Evolutionary conservation across 2,888 invertebrate genomes (phyloP), one percentile per base, ranked within the genome.

Genomic region (Smittia sp.): DNA sequence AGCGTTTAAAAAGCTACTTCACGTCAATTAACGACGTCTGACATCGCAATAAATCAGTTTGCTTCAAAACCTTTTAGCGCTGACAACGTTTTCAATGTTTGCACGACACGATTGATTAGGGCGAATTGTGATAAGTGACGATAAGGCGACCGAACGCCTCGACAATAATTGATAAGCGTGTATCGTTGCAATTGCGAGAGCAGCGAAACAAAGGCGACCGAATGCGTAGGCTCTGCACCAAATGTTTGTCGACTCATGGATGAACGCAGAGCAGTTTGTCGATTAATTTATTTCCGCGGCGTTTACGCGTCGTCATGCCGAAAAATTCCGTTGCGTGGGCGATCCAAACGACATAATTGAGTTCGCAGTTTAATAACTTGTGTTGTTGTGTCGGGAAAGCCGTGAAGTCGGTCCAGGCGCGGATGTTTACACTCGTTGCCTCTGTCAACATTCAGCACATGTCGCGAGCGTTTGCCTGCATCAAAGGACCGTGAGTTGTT

Each of bases 111-210:
- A 18, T 58, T 58, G 58, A 58, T 58, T 58, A 58, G 11, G n/a
- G 9, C n/a, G 58, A 58, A 58, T 58, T 58, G 58, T 58, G 58
- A 58, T 58, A 58, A 58, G 22, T 58, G 58, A 22, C 58, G 58
- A 58, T 18, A 58, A 58, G 9, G 15, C 46, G 15, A 46, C 6
- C 3, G 46, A 11, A 15, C 7, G 52, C 52, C 15, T n/a, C 7
- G 15, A 52, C 15, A 52, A 9, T n/a, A 20, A 18, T 58, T 22
- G 58, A 58, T 58, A 58, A 58, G 58, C 58, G 18, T 13, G n/a
- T 58, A 18, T 58, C 58, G 58, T 4, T 58, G 58, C 18, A 58
- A 46, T 15, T 46, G n/a, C n/a, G 46, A 46, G 15, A 46, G 38
- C 11, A 38, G 6, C 6, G 11, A 38, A 38, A 38, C 38, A 38